A percentile compares a stretch with the other conserved stretches of the same genome.
Evolutionary conservation across 2,113 vertebrate species (phyloP).

Genomic region (Chloropsis cyanopogon): DNA sequence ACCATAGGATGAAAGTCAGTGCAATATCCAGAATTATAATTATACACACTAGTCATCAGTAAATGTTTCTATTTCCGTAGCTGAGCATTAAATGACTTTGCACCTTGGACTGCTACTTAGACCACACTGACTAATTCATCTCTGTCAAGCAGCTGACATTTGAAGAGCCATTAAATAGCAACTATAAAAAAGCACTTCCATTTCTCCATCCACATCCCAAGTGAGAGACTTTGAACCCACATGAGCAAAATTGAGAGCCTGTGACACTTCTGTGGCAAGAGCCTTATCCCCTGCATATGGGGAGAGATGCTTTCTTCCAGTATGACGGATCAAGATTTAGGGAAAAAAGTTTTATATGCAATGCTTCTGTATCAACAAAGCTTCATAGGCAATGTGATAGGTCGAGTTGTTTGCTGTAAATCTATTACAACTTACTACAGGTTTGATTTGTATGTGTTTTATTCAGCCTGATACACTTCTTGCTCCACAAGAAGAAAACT

Average conservation of each 20-base stretch:
- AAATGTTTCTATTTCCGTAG: conserved; percentile 11
- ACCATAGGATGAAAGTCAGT: not conserved
- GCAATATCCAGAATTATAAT: not conserved
- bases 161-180: not conserved
- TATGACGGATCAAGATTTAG: not conserved
- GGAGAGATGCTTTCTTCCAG: not conserved
- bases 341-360: not conserved
- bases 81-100: conserved; percentile 16
- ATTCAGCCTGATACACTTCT: not conserved
- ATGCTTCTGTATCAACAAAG: not conserved
- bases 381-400: not conserved
- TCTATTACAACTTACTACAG: not conserved
- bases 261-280: not conserved
- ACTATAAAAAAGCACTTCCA: not conserved
- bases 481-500: not conserved
- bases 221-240: not conserved
- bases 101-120: conserved; percentile 16
- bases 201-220: not conserved
- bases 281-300: not conserved
- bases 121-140: not conserved
- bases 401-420: not conserved
- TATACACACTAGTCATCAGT: not conserved
- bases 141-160: not conserved
- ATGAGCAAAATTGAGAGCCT: not conserved
- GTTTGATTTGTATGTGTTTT: not conserved